A percentile compares a stretch with the other conserved stretches of the same genome.
These are phyloP conservation scores for Xestoiulus laeticollis DNA, from an alignment of 2,888 invertebrate genomes.

Conservation along the genomic window DNA sequence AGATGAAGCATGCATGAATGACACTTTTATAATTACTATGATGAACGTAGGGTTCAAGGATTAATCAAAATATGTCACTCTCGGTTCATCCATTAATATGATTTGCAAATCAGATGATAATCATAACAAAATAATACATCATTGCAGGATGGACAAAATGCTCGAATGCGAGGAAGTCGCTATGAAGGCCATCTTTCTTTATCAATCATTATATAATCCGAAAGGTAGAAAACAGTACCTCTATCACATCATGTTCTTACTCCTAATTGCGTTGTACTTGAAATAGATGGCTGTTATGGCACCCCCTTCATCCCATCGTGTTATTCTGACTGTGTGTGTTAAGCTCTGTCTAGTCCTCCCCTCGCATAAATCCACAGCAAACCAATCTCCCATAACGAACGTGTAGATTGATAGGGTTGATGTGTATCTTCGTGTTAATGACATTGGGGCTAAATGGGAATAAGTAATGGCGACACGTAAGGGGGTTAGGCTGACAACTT, in stretches of 20 bases:
- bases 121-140: constrained; percentile 27
- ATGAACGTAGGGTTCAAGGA: background rate
- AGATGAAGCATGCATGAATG: background rate
- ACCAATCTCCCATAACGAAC: constrained; percentile 34
- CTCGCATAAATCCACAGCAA: constrained; percentile 9
- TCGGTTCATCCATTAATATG: constrained; percentile 7
- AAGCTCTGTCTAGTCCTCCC: constrained; percentile 14
- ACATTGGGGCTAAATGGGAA: constrained; percentile 34
- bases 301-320: constrained; percentile 28
- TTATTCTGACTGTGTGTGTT: background rate
- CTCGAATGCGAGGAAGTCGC: background rate
- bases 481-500: background rate
- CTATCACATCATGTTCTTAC: constrained; percentile 7
- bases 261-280: constrained; percentile 29
- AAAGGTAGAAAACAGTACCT: constrained; percentile 20
- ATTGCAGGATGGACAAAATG: background rate
- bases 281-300: constrained; percentile 28
- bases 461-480: background rate
- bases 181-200: constrained; percentile 16
- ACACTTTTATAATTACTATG: constrained; percentile 11
- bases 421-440: constrained; percentile 28
- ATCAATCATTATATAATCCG: constrained; percentile 29
- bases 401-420: constrained; percentile 29
- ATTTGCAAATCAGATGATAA: constrained; percentile 15
- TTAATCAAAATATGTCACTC: constrained; percentile 37